phyloP scores from a whole-genome alignment of 2,113 vertebrate genomes.

The Saccopteryx bilineata region DNA sequence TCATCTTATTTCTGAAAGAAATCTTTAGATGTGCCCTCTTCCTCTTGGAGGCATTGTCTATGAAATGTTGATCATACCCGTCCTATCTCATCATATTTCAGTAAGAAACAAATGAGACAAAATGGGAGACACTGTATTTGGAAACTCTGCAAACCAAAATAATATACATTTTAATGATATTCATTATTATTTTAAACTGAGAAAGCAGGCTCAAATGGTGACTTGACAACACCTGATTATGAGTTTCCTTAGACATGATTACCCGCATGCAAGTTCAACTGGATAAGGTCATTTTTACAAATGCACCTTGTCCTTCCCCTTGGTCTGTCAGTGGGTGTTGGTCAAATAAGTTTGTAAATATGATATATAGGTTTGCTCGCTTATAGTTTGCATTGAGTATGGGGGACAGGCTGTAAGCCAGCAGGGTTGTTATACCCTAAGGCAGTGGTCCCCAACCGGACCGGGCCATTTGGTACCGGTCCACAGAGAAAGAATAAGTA shows the following conservation, averaged over 20 bases:
- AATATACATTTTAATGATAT: not conserved
- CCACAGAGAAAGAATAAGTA: no score
- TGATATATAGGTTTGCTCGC: no score
- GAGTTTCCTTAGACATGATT: not conserved
- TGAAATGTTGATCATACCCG: not conserved
- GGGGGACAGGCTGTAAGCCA: no score
- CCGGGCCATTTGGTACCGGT: no score
- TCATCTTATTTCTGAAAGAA: not conserved
- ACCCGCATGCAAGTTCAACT: accelerated
- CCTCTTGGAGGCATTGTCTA: not conserved
- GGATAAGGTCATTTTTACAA: not conserved
- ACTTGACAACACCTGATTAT: not conserved
- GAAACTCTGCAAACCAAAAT: constrained; percentile 17
- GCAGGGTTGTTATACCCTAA: no score
- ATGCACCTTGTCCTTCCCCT: not conserved
- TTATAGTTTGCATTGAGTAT: no score
- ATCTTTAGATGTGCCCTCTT: not conserved
- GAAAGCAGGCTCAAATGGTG: not conserved
- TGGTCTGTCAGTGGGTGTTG: not conserved
- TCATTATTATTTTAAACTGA: constrained; percentile 14
- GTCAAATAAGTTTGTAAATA: no score
- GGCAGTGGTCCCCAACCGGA: no score
- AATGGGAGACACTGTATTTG: not conserved
- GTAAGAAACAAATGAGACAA: not conserved
- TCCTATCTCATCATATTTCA: not conserved